A percentile compares a stretch with the other conserved stretches of the same genome.
These are phyloP conservation scores for Sardinella longiceps DNA, from an alignment of 2,797 vertebrate species.

Conservation along the genomic window DNA sequence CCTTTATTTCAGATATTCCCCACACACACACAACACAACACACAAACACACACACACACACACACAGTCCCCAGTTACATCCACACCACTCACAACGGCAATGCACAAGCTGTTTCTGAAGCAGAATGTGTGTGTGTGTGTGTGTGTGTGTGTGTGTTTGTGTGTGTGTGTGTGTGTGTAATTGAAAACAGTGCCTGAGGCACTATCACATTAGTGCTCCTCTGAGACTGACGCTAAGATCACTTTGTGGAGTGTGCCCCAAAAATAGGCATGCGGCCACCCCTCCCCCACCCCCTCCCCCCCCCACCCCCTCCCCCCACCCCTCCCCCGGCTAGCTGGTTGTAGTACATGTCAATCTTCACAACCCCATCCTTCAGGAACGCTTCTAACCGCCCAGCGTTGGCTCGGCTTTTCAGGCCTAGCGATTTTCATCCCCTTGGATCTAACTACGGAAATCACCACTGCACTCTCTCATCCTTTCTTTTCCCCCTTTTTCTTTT, in stretches of 20 bases:
- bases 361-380: too few relatives aligned
- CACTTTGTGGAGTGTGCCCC: slow-evolving; percentile 58
- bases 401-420: too few relatives aligned
- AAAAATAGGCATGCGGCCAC: slow-evolving; percentile 53
- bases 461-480: too few relatives aligned
- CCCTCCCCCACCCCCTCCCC: slow-evolving; percentile 54
- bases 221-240: slow-evolving; percentile 59
- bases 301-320: slow-evolving; percentile 32
- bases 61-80: neutral
- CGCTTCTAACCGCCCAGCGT: too few relatives aligned
- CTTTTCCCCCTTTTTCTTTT: too few relatives aligned
- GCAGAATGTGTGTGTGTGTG: neutral
- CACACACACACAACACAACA: too few relatives aligned
- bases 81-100: neutral
- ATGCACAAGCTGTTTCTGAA: neutral
- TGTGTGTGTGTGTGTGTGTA: slow-evolving; percentile 41
- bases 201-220: slow-evolving; percentile 62
- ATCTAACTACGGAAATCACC: too few relatives aligned
- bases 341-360: too few relatives aligned
- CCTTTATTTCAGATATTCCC: neutral
- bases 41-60: neutral
- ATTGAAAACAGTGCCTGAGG: slow-evolving; percentile 67
- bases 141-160: slow-evolving; percentile 34
- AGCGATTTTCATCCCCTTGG: too few relatives aligned
- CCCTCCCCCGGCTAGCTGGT: too few relatives aligned